Base-by-base conservation (phyloP, 2,888 invertebrate species). In the Synanthedon formicaeformis region DNA sequence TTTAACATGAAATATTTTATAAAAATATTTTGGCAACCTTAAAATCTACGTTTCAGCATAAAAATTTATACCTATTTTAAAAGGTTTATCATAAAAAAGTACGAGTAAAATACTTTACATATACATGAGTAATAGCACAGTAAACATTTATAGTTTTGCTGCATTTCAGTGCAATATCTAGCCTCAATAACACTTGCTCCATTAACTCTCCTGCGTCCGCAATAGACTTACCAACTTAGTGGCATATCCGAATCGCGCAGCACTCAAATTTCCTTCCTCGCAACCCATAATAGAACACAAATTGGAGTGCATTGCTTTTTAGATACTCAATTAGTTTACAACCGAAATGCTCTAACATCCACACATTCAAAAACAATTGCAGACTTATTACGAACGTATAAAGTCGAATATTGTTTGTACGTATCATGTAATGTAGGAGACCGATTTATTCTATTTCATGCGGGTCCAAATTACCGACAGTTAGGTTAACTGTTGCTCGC, bases 131-230 rank as follows among this genome's bases (percentile, higher is more conserved):
- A 34, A 34, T 10, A 34, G 34, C 34, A 34, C 34, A 10, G 34
- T 34, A 34, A 34, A 34, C 34, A 34, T 34, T 34, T 34, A 34
- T 34, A 34, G 34, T 34, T 34, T 50, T 51, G 53, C 52, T 60
- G 57, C 63, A 62, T 65, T 64, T 65, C 59, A 63, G 66, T 64
- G 70, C 73, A 78, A 78, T 81, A 81, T 79, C 78, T 78, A 75
- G 74, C 80, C 78, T 75, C 81, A 78, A 81, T 82, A 82, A 78
- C 77, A 81, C 75, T 78, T 78, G 79, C 75, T 67, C 77, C 81
- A 81, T 83, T 84, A 79, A 80, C 79, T 79, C 72, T 72, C 71
- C 61, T 69, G 73, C 67, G 67, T 65, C 71, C 70, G 69, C 71
- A 72, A 76, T 75, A 76, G 69, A 72, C 72, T 73, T 73, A 64